Evolutionary conservation across 2,113 vertebrate genomes (phyloP).

Genomic region (Narcine bancroftii): DNA sequence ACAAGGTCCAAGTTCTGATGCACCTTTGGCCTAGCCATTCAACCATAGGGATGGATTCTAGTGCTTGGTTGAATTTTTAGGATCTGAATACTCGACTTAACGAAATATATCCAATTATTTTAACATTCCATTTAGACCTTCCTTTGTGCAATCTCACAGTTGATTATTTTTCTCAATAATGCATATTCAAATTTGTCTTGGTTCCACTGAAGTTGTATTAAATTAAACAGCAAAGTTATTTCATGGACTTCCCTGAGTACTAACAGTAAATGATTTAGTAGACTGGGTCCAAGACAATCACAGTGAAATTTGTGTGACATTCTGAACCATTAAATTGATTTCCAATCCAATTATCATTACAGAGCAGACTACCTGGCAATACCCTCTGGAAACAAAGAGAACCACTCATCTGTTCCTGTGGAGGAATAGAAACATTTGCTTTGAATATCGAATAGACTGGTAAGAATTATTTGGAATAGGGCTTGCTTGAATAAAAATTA

Average conservation of each 20-base stretch:
- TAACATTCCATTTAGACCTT: neutral
- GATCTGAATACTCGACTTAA: neutral
- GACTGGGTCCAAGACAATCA: neutral
- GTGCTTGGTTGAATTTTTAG: neutral
- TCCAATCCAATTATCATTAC: constrained; percentile 44
- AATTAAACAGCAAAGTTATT: neutral
- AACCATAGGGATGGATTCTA: neutral
- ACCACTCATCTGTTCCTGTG: constrained; percentile 64
- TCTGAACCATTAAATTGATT: constrained; percentile 1
- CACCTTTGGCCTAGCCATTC: neutral
- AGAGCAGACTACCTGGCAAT: constrained; percentile 94
- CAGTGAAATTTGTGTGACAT: neutral
- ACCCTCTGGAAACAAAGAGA: constrained; percentile 90
- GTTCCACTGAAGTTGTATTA: neutral
- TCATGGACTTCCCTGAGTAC: neutral
- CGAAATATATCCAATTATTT: neutral
- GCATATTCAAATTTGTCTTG: neutral
- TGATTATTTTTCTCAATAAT: neutral
- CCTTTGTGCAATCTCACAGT: neutral
- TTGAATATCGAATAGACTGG: neutral
- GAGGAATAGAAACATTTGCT: constrained; percentile 63
- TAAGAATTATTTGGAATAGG: constrained; percentile 9
- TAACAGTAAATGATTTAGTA: neutral
- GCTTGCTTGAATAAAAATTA: neutral
- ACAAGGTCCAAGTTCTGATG: neutral